phyloP scores from a whole-genome alignment of 2,888 invertebrate species.

The Pterostichus madidus region DNA sequence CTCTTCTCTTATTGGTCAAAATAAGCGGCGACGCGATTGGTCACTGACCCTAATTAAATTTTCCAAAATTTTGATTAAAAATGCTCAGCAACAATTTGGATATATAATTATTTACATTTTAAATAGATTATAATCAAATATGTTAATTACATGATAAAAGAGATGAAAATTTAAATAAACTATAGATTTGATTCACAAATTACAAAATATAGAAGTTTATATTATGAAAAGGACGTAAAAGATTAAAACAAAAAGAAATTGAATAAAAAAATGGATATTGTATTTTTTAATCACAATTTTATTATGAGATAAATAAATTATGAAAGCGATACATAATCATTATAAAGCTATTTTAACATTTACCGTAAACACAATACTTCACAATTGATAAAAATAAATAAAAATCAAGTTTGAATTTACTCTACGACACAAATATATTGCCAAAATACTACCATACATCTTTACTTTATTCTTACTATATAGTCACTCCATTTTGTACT shows the following conservation, averaged over 20 bases:
- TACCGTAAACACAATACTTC: constrained; percentile 70
- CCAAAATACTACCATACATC: constrained; percentile 70
- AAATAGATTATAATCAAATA: neutral
- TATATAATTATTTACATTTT: neutral
- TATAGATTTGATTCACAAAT: neutral
- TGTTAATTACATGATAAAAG: neutral
- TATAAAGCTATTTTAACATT: constrained; percentile 67
- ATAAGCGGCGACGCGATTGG: constrained; percentile 70
- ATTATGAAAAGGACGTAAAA: neutral
- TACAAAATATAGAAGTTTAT: neutral
- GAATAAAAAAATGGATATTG: neutral
- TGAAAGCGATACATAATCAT: constrained; percentile 72
- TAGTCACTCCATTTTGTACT: constrained; percentile 66
- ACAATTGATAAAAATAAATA: constrained; percentile 70
- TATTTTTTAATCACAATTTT: constrained; percentile 68
- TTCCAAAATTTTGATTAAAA: constrained; percentile 39
- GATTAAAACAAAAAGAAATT: neutral
- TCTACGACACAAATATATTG: constrained; percentile 71
- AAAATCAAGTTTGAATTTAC: constrained; percentile 71
- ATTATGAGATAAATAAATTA: constrained; percentile 70
- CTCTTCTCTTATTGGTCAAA: constrained; percentile 70
- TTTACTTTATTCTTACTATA: constrained; percentile 65
- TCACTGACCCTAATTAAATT: constrained; percentile 22
- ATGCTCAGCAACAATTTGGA: neutral
- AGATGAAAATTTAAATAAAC: constrained; percentile 1